phyloP scores from a whole-genome alignment of 2,797 vertebrate genomes.

The Acanthiza pusilla region DNA sequence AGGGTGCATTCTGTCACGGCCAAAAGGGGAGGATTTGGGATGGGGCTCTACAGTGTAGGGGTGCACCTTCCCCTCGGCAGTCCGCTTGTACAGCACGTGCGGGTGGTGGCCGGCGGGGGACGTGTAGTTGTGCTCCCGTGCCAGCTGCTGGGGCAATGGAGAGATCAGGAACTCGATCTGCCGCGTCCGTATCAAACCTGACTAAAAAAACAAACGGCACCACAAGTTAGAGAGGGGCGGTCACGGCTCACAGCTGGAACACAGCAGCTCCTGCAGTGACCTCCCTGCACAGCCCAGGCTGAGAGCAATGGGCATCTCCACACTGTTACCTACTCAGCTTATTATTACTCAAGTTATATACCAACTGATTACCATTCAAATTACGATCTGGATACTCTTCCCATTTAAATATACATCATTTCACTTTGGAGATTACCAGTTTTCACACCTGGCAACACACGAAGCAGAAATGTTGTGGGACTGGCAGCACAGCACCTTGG shows the following conservation, averaged over 20 bases:
- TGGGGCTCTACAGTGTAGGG: background rate
- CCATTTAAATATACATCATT: accelerated
- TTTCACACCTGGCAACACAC: background rate
- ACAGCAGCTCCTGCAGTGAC: background rate
- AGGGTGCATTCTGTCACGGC: background rate
- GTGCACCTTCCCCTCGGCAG: conserved; percentile 83
- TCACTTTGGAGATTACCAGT: background rate
- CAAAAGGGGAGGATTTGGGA: conserved; percentile 4
- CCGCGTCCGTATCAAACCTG: conserved; percentile 88
- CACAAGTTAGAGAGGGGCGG: background rate
- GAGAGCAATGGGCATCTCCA: background rate
- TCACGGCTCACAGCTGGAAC: background rate
- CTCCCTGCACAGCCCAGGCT: background rate
- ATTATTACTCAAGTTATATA: background rate
- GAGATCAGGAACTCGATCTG: conserved; percentile 90
- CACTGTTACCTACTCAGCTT: background rate
- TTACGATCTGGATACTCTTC: background rate
- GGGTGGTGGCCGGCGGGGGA: conserved; percentile 85
- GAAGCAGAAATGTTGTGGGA: background rate
- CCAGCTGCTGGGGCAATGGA: conserved; percentile 87
- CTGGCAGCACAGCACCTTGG: background rate
- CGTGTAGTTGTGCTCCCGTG: conserved; percentile 85
- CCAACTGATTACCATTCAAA: background rate
- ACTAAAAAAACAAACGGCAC: conserved; percentile 73
- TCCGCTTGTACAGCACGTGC: conserved; percentile 92